phyloP scores from a whole-genome alignment of 2,888 invertebrate genomes.

The Stenotaenia linearis region DNA sequence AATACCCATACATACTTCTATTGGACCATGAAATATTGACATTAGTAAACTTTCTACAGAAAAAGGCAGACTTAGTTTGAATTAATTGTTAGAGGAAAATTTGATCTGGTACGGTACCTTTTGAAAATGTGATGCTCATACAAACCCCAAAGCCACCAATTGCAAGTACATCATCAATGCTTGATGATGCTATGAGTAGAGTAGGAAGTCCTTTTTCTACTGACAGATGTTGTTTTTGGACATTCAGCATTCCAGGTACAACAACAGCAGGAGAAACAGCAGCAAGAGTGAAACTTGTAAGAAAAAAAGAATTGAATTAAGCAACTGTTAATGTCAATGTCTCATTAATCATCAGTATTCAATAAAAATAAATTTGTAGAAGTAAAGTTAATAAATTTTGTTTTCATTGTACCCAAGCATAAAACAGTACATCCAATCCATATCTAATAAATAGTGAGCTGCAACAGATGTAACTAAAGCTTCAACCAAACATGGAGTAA shows the following conservation, averaged over 20 bases:
- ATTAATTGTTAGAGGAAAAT: neutral
- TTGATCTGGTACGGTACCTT: conserved; percentile 49
- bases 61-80: neutral
- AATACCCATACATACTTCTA: conserved; percentile 33
- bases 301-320: too few relatives aligned
- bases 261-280: conserved; percentile 98
- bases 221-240: conserved; percentile 81
- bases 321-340: too few relatives aligned
- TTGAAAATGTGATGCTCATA: conserved; percentile 78
- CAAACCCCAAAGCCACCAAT: conserved; percentile 90
- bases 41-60: conserved; percentile 14
- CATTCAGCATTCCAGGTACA: conserved; percentile 81
- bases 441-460: conserved; percentile 64
- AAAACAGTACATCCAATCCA: conserved; percentile 81
- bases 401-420: conserved; percentile 59
- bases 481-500: conserved; percentile 81
- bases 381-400: too few relatives aligned
- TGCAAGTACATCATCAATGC: conserved; percentile 90
- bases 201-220: conserved; percentile 94
- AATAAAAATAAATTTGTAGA: too few relatives aligned
- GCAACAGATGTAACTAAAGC: conserved; percentile 63
- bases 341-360: too few relatives aligned
- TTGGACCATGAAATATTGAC: conserved; percentile 34
- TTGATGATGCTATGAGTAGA: conserved; percentile 86
- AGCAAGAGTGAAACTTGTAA: conserved; percentile 64